Evolutionary conservation across 2,797 vertebrate species (phyloP), one percentile per base, ranked within the genome.

Genomic region (Acanthopagrus latus): DNA sequence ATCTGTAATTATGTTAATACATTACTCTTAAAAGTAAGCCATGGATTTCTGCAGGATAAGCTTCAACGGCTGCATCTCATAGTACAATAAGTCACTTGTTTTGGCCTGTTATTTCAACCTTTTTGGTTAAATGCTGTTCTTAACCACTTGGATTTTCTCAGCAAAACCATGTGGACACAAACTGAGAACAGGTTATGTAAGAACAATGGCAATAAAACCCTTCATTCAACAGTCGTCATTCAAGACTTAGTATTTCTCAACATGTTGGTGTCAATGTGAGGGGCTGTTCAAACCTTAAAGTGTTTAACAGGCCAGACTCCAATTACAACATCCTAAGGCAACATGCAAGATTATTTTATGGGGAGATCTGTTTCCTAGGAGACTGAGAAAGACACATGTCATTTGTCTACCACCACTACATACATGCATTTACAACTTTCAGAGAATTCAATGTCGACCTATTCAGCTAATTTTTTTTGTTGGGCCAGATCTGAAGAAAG

Each of bases 241-340:
- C 23, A 76, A 65, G 65, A 29, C 5, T 14, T 14, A 56, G 11
- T 48, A 20, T 84, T 82, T 83, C 76, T 73, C 68, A 88, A 69
- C n/a, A 57, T 71, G 25, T 64, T 25, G 0, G 44, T 82, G 77
- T 76, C 71, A 75, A 54, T 18, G 41, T 55, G 48, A 63, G 23
- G 9, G 21, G 29, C 27, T 18, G 44, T 71, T 54, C 33, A 67
- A 74, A 56, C 43, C 33, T 76, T 74, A 21, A 52, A 66, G 50
- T 21, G 43, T 67, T 72, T 51, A 41, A 60, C 20, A 33, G 55
- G 20, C 38, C 25, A 44, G 68, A 68, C 56, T 82, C 68, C 64
- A 75, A 57, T n/a, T 23, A 18, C n/a, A 74, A 43, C 41, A 27
- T 29, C 64, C 29, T 17, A 2, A 23, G 52, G 51, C 47, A 25